These are phyloP conservation scores for Xylota sylvarum DNA, from an alignment of 2,888 invertebrate species.

Conservation along the genomic window DNA sequence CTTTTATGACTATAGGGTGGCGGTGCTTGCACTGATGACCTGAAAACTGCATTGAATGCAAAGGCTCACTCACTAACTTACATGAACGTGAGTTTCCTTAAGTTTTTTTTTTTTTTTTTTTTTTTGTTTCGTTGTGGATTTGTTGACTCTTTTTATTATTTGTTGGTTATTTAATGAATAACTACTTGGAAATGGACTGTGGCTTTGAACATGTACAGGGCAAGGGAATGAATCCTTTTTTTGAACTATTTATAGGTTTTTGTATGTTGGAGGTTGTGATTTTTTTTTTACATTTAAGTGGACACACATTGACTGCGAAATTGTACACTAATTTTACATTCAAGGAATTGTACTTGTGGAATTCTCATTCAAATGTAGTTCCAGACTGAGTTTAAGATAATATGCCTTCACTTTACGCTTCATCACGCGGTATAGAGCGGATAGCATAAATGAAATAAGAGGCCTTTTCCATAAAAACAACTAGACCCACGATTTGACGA, in stretches of 20 bases:
- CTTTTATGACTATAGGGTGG: constrained; percentile 30
- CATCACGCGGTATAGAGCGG: too few relatives aligned
- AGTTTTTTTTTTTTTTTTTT: constrained; percentile 7
- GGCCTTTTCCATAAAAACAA: too few relatives aligned
- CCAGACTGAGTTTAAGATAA: too few relatives aligned
- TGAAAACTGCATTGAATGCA: constrained; percentile 58
- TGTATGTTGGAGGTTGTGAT: background rate
- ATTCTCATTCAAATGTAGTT: background rate
- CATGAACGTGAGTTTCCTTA: constrained; percentile 31
- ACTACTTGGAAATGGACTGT: constrained; percentile 63
- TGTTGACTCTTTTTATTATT: constrained; percentile 42
- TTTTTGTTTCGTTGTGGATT: background rate
- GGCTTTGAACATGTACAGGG: background rate
- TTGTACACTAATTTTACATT: constrained; percentile 12
- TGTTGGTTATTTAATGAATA: constrained; percentile 66
- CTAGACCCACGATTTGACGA: too few relatives aligned
- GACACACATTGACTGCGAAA: background rate
- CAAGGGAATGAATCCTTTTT: constrained; percentile 5
- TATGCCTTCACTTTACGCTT: too few relatives aligned
- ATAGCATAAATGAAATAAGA: too few relatives aligned
- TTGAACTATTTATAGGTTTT: constrained; percentile 26
- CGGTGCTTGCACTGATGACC: constrained; percentile 64
- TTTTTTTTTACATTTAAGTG: background rate
- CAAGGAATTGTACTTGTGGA: background rate
- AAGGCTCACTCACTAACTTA: constrained; percentile 45